Evolutionary conservation across 2,888 invertebrate species (phyloP).

Genomic region (Tiphia femorata): DNA sequence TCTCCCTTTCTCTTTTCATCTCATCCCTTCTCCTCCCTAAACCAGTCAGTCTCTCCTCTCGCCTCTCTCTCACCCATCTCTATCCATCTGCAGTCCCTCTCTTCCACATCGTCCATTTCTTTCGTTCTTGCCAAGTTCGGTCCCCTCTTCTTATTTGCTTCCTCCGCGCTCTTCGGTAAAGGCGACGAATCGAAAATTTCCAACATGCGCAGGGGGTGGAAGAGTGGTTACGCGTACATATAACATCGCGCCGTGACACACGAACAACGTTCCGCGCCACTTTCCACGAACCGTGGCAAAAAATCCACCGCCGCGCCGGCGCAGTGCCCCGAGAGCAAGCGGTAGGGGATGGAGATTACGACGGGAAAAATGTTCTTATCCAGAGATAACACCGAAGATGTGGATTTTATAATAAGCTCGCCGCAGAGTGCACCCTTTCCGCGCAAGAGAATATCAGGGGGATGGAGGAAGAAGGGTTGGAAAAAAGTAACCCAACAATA

Average conservation of each 20-base stretch:
- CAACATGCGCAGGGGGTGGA: too few species aligned
- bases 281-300: not conserved
- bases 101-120: conserved; percentile 6
- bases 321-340: conserved; percentile 2
- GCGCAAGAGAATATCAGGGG: too few species aligned
- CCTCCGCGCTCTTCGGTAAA: conserved; percentile 16
- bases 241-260: not conserved
- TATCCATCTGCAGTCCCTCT: conserved; percentile 18
- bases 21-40: not conserved
- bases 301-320: not conserved
- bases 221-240: conserved; percentile 5
- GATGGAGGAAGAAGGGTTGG: too few species aligned
- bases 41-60: conserved; percentile 18
- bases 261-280: conserved; percentile 6
- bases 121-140: conserved; percentile 11
- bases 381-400: too few species aligned
- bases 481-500: too few species aligned
- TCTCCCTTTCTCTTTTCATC: not conserved
- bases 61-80: conserved; percentile 8
- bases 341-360: too few species aligned
- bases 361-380: too few species aligned
- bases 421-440: too few species aligned
- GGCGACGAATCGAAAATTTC: conserved; percentile 51
- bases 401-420: too few species aligned
- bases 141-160: too few species aligned